Conservation (phyloP, 1,140 invertebrate species). For the Orchestia grillus region DNA sequence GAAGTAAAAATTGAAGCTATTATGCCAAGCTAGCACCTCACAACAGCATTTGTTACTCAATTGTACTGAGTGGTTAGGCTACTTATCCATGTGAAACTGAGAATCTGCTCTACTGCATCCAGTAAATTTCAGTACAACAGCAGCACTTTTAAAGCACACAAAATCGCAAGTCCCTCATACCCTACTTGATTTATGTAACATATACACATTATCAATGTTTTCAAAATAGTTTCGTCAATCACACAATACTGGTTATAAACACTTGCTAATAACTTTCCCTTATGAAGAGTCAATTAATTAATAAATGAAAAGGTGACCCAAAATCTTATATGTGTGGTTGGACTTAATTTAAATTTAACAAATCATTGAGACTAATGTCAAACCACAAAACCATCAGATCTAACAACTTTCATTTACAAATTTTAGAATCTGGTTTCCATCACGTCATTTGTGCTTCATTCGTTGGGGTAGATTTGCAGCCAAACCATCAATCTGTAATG, state of each 20-base stretch:
- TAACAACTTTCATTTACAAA: background rate
- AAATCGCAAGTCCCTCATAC: background rate
- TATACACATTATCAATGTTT: background rate
- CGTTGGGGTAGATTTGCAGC: no score
- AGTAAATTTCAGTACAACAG: background rate
- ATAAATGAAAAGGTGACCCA: background rate
- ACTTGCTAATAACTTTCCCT: background rate
- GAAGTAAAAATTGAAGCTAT: background rate
- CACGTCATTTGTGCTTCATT: no score
- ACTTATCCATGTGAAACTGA: background rate
- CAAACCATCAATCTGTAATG: no score
- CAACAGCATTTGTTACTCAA: background rate
- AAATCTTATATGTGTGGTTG: background rate
- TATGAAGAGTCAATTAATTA: background rate
- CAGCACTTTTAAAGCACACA: background rate
- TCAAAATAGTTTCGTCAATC: no score
- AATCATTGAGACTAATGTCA: background rate
- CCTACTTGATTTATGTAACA: background rate
- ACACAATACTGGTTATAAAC: no score
- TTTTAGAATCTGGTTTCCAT: background rate
- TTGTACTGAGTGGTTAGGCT: background rate
- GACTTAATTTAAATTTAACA: background rate
- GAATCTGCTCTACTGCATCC: background rate
- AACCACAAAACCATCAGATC: background rate
- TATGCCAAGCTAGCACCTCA: background rate